Base-by-base conservation (phyloP, 23 tunicate species). In the Halocynthia roretzi region DNA sequence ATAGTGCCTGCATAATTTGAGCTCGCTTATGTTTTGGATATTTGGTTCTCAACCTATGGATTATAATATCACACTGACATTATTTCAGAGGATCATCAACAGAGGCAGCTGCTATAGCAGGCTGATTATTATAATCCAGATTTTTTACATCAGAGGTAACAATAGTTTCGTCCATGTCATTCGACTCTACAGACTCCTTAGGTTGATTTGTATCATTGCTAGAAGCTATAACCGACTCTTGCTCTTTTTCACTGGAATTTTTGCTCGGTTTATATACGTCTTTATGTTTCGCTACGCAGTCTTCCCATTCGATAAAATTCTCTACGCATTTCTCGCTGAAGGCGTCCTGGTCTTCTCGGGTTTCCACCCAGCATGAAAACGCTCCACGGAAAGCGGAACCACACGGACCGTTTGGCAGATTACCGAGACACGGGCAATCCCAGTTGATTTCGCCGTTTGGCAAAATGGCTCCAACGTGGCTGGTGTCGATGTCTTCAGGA, bases 341-440 rank as follows among this genome's bases (percentile, higher is more conserved):
- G 21, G 81, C 57, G 8, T 77, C 79, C 62, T 92, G 93, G 58
- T 92, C 85, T 23, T 86, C 81, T 63, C 61, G 72, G 61, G 82
- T 82, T 21, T 92, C 98, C 14, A 86, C 98, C 92, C 92, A 92
- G 68, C 98, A 92, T 52, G 88, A 73, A 69, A 92, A 92, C n/a
- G 93, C 85, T 77, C 86, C 98, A 6, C 88, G 77, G 79, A 92
- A 92, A n/a, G 56, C 71, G 5, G 84, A 82, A 2, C 98, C 98
- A 82, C 98, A 92, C 6, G 98, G 98, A 18, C 98, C 98, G 61
- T 86, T 92, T 0, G 98, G 98, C 54, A 92, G 31, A 69, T 92
- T 92, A 49, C 98, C 98, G 7, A 92, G 68, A 83, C 98, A 92
- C n/a, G 98, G 98, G 61, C 98, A 92, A 53, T 92, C 98, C 98